These are phyloP conservation scores for Malurus alboscapulatus DNA, from an alignment of 2,113 vertebrate species.

Conservation along the genomic window DNA sequence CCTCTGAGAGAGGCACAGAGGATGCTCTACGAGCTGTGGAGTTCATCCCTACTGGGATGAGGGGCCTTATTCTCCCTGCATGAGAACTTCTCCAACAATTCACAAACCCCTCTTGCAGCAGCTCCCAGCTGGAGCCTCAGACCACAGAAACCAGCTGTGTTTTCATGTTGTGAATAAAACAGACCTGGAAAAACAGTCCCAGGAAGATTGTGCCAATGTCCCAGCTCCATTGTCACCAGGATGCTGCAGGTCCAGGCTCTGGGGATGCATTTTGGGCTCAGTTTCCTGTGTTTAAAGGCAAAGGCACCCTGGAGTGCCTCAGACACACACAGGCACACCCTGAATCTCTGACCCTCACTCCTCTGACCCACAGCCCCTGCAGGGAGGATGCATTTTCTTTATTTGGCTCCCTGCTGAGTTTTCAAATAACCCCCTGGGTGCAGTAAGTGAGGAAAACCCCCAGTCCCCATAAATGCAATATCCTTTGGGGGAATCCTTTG, in stretches of 20 bases:
- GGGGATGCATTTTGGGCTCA: background rate
- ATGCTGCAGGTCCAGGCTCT: background rate
- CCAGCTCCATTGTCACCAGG: background rate
- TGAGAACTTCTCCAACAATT: background rate
- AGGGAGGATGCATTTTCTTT: background rate
- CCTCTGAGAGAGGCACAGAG: background rate
- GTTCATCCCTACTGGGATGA: background rate
- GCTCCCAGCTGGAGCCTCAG: background rate
- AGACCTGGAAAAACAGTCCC: background rate
- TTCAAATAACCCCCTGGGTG: background rate
- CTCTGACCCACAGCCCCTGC: background rate
- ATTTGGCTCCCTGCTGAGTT: background rate
- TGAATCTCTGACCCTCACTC: background rate
- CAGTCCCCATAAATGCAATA: background rate
- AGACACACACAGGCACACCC: rapidly evolving
- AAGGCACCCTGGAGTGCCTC: background rate
- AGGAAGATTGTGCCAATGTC: background rate
- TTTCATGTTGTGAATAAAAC: background rate
- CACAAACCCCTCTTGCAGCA: background rate
- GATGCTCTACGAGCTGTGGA: background rate
- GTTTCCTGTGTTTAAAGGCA: background rate
- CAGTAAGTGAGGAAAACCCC: background rate
- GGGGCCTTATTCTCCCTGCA: background rate
- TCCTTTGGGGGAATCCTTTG: background rate
- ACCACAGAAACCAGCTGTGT: background rate